Percentiles rank a stretch among this genome's conserved stretches.
Evolutionary conservation across 1,140 invertebrate species (phyloP).

Genomic region (Brachionus koreanus): DNA sequence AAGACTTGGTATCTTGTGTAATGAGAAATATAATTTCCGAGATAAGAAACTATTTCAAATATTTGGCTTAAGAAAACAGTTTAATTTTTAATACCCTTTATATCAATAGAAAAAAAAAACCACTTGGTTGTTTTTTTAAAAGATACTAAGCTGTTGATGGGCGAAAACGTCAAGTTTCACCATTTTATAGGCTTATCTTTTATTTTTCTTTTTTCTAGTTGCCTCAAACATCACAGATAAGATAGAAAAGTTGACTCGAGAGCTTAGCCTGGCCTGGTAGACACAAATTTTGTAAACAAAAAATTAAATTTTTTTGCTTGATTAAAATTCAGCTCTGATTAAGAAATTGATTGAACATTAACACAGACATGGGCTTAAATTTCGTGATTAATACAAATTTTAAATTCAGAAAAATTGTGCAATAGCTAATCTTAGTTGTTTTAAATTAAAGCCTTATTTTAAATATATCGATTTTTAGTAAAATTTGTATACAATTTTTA

Average conservation of each 20-base stretch:
- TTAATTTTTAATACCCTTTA: not conserved
- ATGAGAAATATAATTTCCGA: not conserved
- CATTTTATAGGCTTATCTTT: not conserved
- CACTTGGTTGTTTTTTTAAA: not conserved
- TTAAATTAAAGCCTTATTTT: not conserved
- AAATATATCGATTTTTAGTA: slow-evolving; percentile 10
- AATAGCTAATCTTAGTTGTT: not conserved
- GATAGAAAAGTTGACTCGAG: not conserved
- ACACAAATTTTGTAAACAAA: not conserved
- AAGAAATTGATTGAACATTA: not conserved
- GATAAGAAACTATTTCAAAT: slow-evolving; percentile 29
- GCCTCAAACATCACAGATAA: not conserved
- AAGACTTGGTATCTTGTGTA: slow-evolving; percentile 10
- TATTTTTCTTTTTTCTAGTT: too few relatives aligned
- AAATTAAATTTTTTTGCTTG: not conserved
- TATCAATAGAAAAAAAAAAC: not conserved
- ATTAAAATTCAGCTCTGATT: not conserved
- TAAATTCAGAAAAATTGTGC: slow-evolving; percentile 11
- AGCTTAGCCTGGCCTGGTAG: too few relatives aligned
- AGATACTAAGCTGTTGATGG: slow-evolving; percentile 5
- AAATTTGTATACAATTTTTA: not conserved
- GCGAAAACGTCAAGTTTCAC: not conserved
- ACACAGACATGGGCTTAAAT: not conserved
- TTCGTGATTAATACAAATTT: not conserved
- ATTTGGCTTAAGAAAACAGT: slow-evolving; percentile 17